phyloP scores from a whole-genome alignment of 2,797 vertebrate species.

The Phrynocephalus vlangalii region DNA sequence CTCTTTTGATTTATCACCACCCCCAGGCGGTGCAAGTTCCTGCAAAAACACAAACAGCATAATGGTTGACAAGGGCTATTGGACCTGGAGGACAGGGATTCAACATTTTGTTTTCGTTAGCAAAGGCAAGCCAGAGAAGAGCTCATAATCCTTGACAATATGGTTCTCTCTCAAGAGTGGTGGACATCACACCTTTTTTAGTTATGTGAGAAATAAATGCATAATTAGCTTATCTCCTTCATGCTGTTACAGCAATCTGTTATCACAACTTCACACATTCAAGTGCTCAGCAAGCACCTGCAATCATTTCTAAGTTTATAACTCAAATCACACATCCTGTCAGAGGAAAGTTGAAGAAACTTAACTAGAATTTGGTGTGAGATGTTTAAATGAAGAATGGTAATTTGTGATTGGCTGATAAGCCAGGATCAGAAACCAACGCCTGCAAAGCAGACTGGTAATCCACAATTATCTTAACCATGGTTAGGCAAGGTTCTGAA shows the following conservation, averaged over 20 bases:
- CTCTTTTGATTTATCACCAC: neutral
- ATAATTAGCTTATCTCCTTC: neutral
- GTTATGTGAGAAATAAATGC: neutral
- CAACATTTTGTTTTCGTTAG: neutral
- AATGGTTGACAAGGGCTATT: neutral
- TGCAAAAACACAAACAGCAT: neutral
- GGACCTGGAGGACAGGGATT: neutral
- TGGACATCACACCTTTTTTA: neutral
- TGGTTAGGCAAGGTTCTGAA: neutral
- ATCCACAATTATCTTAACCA: neutral
- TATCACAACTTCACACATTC: neutral
- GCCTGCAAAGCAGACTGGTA: neutral
- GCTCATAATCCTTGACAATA: neutral
- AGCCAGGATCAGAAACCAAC: neutral
- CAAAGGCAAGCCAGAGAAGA: neutral
- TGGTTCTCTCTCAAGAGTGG: neutral
- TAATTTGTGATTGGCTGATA: neutral
- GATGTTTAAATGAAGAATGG: neutral
- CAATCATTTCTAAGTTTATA: neutral
- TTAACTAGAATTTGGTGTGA: neutral
- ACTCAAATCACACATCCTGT: neutral
- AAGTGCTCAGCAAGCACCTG: neutral
- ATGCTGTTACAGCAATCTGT: neutral
- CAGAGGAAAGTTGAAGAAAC: neutral
- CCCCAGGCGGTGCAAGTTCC: conserved; percentile 37